These are phyloP conservation scores for Vultur gryphus DNA, from an alignment of 2,797 vertebrate genomes.

Conservation along the genomic window DNA sequence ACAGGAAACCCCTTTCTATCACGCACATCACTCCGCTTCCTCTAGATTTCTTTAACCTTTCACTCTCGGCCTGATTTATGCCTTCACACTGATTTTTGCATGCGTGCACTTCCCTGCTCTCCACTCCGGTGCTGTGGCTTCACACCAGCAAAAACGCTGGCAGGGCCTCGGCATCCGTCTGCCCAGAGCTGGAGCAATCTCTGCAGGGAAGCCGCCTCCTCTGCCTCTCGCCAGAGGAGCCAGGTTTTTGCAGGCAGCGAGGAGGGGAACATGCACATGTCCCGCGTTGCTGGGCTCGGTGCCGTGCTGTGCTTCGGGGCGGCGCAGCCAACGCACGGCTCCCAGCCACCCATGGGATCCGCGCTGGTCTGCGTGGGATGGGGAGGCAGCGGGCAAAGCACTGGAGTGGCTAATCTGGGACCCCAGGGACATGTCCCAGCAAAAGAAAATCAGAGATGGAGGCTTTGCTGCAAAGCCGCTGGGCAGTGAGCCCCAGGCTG, in stretches of 20 bases:
- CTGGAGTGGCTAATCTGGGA: background rate
- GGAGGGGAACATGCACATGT: background rate
- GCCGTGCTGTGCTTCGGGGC: background rate
- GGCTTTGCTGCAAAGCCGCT: background rate
- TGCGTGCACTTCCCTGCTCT: background rate
- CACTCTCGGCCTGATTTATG: conserved; percentile 46
- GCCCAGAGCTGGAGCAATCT: background rate
- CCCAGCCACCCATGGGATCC: background rate
- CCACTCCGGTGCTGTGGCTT: background rate
- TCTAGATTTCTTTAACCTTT: conserved; percentile 65
- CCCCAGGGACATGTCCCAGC: background rate
- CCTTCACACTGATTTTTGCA: conserved; percentile 27
- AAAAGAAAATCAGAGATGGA: background rate
- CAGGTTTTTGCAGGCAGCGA: background rate
- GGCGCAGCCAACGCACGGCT: background rate
- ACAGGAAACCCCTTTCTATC: conserved; percentile 56
- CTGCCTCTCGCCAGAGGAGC: background rate
- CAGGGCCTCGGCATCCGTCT: background rate
- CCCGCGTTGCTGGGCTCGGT: background rate
- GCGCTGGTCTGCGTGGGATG: background rate
- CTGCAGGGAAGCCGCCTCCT: background rate
- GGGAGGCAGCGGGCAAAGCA: background rate
- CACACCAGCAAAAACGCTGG: background rate
- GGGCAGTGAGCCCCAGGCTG: background rate
- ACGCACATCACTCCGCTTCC: conserved; percentile 20